These are phyloP conservation scores for Aegithalos caudatus DNA, from an alignment of 2,113 vertebrate genomes.

Conservation along the genomic window DNA sequence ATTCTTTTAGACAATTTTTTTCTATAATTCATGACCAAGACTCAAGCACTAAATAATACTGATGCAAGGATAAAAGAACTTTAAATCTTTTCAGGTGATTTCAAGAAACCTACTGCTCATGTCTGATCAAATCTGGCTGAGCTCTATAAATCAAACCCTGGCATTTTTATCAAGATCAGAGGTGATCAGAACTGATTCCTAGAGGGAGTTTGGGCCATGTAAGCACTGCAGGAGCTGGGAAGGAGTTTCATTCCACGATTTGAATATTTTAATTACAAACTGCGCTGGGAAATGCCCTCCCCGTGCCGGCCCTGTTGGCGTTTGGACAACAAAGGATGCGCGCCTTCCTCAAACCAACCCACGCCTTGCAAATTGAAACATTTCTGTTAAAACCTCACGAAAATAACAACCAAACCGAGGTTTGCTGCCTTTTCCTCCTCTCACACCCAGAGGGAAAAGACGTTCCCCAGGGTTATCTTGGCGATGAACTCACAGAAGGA, in stretches of 20 bases:
- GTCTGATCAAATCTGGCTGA: neutral
- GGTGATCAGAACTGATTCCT: neutral
- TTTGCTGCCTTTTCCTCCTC: neutral
- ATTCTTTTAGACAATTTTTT: neutral
- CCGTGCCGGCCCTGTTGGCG: accelerated
- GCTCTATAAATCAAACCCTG: neutral
- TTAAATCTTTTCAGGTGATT: neutral
- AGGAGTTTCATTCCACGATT: neutral
- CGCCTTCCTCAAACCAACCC: neutral
- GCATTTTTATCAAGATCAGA: neutral
- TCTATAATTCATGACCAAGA: neutral
- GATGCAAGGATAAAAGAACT: neutral
- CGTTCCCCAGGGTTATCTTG: accelerated
- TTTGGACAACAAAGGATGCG: accelerated
- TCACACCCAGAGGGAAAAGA: neutral
- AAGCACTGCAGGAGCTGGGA: neutral
- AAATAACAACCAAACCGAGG: neutral
- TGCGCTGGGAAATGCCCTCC: neutral
- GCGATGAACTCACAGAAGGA: neutral
- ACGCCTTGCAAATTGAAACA: neutral
- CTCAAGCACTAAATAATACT: neutral
- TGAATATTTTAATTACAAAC: neutral
- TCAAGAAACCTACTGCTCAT: neutral
- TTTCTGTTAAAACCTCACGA: neutral
- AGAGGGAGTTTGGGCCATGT: neutral